These are phyloP conservation scores for Epizoanthus illoricatus DNA, from an alignment of 92 coral and sea anemone genomes.

Conservation along the genomic window DNA sequence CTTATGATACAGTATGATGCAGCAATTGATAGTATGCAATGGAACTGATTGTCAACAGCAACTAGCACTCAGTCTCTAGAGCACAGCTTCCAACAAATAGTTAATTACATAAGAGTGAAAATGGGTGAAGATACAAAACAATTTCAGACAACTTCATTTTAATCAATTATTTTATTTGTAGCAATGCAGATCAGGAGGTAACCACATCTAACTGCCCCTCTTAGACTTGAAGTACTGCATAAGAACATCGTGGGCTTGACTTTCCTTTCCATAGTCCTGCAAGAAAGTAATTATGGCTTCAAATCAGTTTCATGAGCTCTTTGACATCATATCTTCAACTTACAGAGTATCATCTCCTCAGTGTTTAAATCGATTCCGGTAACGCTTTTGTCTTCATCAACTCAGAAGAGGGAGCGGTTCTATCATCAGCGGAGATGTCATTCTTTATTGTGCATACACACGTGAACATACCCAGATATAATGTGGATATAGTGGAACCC, in stretches of 20 bases:
- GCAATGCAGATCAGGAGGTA: slow-evolving; percentile 22
- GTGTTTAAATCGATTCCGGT: slow-evolving; percentile 83
- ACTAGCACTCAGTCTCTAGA: too few relatives aligned
- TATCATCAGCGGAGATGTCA: slow-evolving; percentile 84
- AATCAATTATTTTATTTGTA: slow-evolving; percentile 39
- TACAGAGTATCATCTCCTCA: slow-evolving; percentile 73
- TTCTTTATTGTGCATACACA: too few relatives aligned
- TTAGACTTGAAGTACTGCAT: slow-evolving; percentile 98
- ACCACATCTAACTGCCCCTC: slow-evolving; percentile 61
- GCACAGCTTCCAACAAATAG: too few relatives aligned
- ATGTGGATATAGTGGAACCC: too few relatives aligned
- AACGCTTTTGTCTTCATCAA: slow-evolving; percentile 73
- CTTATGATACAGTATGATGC: too few relatives aligned
- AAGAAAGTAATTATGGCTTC: background rate
- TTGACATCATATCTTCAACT: background rate
- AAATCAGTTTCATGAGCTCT: background rate
- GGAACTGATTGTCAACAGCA: too few relatives aligned
- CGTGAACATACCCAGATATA: too few relatives aligned
- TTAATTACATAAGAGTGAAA: too few relatives aligned
- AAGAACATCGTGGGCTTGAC: slow-evolving; percentile 92
- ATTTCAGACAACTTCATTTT: slow-evolving; percentile 3
- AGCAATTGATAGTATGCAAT: too few relatives aligned
- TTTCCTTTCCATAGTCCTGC: slow-evolving; percentile 96
- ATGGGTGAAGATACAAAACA: background rate
- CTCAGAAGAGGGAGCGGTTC: slow-evolving; percentile 94